Evolutionary conservation across 2,888 invertebrate species (phyloP), one percentile per base, ranked within the genome.

Genomic region (Drosophila birchii): DNA sequence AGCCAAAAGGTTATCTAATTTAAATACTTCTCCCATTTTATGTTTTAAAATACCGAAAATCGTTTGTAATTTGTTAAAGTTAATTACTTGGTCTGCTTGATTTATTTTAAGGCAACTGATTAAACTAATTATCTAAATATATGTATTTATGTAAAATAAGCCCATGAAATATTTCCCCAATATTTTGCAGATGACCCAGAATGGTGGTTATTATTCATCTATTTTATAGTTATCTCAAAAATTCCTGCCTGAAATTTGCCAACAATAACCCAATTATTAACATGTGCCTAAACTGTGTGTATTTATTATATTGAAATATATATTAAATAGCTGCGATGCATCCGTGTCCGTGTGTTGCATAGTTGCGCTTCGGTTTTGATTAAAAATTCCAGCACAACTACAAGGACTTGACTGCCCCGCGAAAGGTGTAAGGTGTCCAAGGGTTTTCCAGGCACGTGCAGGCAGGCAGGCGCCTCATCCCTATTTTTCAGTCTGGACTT

Each of bases 321-420:
- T 44, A 71, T 56, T n/a, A 56, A 61, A 71, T 55, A 60, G 18
- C 43, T 43, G 29, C 20, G 26, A 8, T 18, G 55, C 64, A 18
- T 32, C 32, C 18, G 36, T 36, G 62, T 29, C 51, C 43, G 43
- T 44, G 43, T 44, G 71, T 72, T 43, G 53, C 72, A 73, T 57
- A 54, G 72, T 49, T 71, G 55, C 62, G 73, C 72, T 53, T 69
- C 23, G 23, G 38, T 58, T 69, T 71, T 71, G 71, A 73, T 73
- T 73, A 73, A 73, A 73, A 73, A 74, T 74, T 74, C 75, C 75
- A 67, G 59, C 41, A 49, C 29, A 58, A 56, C 51, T 53, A 36
- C 36, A 53, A 36, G 36, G 34, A 56, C n/a, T 34, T 56, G 60
- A 39, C 18, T 43, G 54, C 29, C 45, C 70, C 32, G n/a, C 62